Conservation (phyloP, 64 coral and sea anemone species). For the Stylophora pistillata region DNA sequence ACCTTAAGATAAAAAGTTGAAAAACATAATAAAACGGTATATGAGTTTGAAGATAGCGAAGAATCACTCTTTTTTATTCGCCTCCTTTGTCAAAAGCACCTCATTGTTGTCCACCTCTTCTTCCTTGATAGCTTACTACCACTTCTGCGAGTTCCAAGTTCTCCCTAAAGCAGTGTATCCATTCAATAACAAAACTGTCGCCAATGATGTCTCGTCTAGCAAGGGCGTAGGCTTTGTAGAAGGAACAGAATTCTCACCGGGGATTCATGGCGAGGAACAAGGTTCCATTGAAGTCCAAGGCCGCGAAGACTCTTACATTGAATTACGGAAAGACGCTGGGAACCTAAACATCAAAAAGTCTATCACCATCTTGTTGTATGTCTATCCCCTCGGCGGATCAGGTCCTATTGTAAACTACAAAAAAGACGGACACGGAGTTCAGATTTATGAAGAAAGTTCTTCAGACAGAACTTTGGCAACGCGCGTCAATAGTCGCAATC, state of each 20-base stretch:
- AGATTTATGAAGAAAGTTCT: slow-evolving; percentile 1
- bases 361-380: slow-evolving; percentile 67
- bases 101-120: background rate
- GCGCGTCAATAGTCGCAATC: slow-evolving; percentile 29
- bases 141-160: slow-evolving; percentile 34
- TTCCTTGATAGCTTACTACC: slow-evolving; percentile 12
- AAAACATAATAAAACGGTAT: no score
- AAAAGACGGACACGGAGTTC: slow-evolving; percentile 57
- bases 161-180: slow-evolving; percentile 9
- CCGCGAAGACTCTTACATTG: slow-evolving; percentile 41
- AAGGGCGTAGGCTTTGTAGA: background rate
- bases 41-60: background rate
- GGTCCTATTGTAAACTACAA: slow-evolving; percentile 73
- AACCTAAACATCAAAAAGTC: slow-evolving; percentile 45
- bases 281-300: slow-evolving; percentile 45
- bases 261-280: background rate
- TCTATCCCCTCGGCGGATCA: slow-evolving; percentile 42
- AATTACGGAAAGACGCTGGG: slow-evolving; percentile 3
- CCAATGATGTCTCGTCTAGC: background rate
- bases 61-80: background rate
- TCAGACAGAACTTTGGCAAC: background rate
- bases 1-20: no score
- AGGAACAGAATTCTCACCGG: slow-evolving; percentile 10
- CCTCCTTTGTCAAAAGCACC: background rate
- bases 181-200: slow-evolving; percentile 5